Conservation (phyloP, 2,113 vertebrate species). For the Axis porcinus region DNA sequence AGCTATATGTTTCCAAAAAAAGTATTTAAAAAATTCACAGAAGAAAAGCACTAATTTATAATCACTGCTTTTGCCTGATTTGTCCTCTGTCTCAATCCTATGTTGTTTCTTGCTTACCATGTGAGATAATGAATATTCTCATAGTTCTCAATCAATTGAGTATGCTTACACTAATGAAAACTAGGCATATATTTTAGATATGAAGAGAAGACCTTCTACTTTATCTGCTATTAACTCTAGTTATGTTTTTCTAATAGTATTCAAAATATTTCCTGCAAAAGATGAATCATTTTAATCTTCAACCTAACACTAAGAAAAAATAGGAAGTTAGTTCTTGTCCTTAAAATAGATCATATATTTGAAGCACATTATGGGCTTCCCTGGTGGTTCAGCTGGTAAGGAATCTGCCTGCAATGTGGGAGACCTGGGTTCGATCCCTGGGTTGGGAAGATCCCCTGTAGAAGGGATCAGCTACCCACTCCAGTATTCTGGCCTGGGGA, state of each 20-base stretch:
- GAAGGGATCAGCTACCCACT: not conserved
- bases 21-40: not conserved
- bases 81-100: not conserved
- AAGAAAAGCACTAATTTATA: not conserved
- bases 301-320: not conserved
- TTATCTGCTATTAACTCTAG: not conserved
- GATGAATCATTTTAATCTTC: not conserved
- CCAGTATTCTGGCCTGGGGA: not conserved
- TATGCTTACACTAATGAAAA: not conserved
- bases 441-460: not conserved
- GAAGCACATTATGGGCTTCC: not conserved
- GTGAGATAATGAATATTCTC: not conserved
- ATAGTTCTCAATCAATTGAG: not conserved
- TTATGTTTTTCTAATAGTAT: not conserved
- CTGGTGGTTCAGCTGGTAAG: not conserved
- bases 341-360: not conserved
- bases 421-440: not conserved
- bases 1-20: not conserved
- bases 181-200: not conserved
- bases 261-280: not conserved
- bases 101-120: not conserved
- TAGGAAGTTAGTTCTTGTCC: not conserved
- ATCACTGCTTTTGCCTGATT: not conserved
- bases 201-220: not conserved
- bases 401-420: not conserved